Evolutionary conservation across 30 jellyfish, hydroid and myxozoan species (phyloP).

Genomic region (Pseudorhiza aurosa): DNA sequence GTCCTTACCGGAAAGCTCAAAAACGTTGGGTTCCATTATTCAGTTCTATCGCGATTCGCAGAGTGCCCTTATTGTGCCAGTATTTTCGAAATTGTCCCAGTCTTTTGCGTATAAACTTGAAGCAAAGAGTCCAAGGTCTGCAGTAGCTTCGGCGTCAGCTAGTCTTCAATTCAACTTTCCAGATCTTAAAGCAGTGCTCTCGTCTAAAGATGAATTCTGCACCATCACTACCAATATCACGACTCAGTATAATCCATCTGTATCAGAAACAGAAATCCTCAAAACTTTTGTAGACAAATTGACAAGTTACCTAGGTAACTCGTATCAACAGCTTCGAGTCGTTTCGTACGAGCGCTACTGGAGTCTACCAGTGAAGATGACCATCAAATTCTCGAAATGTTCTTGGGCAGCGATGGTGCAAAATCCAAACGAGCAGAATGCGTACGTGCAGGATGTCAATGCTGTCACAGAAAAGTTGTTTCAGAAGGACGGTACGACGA

Average conservation of each 20-base stretch:
- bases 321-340: conserved; percentile 14
- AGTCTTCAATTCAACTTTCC: conserved; percentile 13
- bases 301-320: conserved; percentile 11
- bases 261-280: conserved; percentile 50
- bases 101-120: conserved; percentile 2
- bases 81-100: not conserved
- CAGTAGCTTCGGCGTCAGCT: conserved; percentile 16
- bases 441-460: conserved; percentile 45
- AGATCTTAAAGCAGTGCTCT: not conserved
- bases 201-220: conserved; percentile 4
- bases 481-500: conserved; percentile 5
- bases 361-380: not conserved
- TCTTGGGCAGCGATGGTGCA: conserved; percentile 42
- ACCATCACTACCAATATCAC: conserved; percentile 30
- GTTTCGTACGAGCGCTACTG: conserved; percentile 28
- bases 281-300: conserved; percentile 28
- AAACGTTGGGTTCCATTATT: not conserved
- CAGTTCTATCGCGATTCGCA: conserved; percentile 21
- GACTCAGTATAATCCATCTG: conserved; percentile 27
- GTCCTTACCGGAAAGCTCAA: conserved; percentile 8
- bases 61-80: not conserved
- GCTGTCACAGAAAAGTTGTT: not conserved
- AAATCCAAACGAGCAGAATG: not conserved
- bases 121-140: conserved; percentile 57
- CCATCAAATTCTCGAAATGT: conserved; percentile 70